These are phyloP conservation scores for Alligator sinensis DNA, from an alignment of 2,113 vertebrate species.

Conservation along the genomic window DNA sequence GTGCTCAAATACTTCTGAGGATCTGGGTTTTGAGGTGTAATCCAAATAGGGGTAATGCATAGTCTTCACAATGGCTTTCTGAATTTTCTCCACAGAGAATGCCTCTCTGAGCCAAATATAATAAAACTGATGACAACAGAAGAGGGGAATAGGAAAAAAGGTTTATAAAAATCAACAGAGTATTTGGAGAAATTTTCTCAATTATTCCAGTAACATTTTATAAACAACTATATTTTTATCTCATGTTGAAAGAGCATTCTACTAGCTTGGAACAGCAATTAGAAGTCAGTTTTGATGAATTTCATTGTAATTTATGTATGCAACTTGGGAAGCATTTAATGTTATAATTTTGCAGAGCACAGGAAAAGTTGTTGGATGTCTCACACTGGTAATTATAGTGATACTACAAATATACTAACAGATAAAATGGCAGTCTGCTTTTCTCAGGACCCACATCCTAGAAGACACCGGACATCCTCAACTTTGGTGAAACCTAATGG, in stretches of 20 bases:
- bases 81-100: neutral
- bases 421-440: neutral
- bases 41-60: neutral
- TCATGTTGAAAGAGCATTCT: neutral
- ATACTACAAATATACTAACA: neutral
- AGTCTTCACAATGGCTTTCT: neutral
- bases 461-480: neutral
- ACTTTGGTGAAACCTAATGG: rapidly evolving
- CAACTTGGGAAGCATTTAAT: neutral
- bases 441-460: neutral
- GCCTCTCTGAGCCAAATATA: neutral
- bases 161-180: neutral
- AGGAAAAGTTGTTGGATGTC: neutral
- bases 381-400: neutral
- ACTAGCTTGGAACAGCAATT: neutral
- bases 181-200: neutral
- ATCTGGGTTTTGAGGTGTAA: neutral
- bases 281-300: rapidly evolving
- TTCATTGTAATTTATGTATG: neutral
- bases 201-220: neutral
- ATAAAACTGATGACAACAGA: neutral
- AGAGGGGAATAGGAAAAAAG: neutral
- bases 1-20: neutral
- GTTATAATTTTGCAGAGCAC: neutral
- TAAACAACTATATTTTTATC: neutral